Conservation (phyloP, 1,140 invertebrate species). For the Amphibalanus amphitrite region DNA sequence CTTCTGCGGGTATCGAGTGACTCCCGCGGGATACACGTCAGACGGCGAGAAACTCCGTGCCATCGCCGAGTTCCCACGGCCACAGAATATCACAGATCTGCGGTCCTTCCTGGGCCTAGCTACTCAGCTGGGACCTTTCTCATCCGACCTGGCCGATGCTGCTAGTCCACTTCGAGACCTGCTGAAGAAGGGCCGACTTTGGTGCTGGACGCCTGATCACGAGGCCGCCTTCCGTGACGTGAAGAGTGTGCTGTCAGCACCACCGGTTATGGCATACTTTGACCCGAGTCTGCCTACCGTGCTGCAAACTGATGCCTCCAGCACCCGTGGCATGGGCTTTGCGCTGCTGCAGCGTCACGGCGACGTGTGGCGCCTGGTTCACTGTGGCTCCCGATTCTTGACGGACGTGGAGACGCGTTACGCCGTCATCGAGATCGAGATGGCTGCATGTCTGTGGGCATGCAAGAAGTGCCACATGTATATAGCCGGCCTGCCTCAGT, state of each 20-base stretch:
- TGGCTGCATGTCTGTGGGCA: too few species aligned
- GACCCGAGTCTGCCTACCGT: slow-evolving; percentile 11
- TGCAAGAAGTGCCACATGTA: too few species aligned
- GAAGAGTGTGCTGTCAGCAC: slow-evolving; percentile 10
- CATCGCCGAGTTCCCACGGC: slow-evolving; percentile 11
- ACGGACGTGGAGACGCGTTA: too few species aligned
- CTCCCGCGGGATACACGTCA: slow-evolving; percentile 9
- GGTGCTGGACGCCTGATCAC: slow-evolving; percentile 13
- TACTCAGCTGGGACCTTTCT: slow-evolving; percentile 15
- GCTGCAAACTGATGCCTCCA: slow-evolving; percentile 15
- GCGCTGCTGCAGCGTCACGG: slow-evolving; percentile 9
- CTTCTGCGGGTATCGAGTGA: slow-evolving; percentile 19
- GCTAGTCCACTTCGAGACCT: slow-evolving; percentile 12
- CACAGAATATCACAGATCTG: slow-evolving; percentile 12
- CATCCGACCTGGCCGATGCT: slow-evolving; percentile 3
- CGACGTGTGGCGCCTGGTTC: slow-evolving; percentile 12
- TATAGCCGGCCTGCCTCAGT: too few species aligned
- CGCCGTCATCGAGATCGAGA: too few species aligned
- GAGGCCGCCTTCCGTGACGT: slow-evolving; percentile 13
- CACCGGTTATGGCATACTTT: slow-evolving; percentile 14
- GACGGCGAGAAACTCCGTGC: slow-evolving; percentile 14
- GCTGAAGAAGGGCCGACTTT: slow-evolving; percentile 9
- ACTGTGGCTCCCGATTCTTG: slow-evolving; percentile 11
- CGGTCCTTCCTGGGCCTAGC: not conserved
- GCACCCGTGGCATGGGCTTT: slow-evolving; percentile 4